Conservation (phyloP, 1,140 invertebrate genomes). For the Manduca sexta region DNA sequence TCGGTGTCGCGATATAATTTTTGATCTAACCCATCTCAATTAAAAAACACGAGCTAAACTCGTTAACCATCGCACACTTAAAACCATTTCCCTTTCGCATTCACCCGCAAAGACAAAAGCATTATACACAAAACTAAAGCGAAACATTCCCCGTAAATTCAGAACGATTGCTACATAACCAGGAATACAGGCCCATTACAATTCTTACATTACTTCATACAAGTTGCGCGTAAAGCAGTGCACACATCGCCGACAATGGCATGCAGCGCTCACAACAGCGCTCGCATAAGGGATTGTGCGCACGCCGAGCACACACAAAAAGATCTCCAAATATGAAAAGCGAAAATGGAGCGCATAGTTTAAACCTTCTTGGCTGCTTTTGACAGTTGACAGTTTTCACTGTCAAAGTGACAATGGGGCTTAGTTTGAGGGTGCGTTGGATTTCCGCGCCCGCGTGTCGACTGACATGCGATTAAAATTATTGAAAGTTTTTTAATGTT, state of each 20-base stretch:
- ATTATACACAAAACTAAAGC: too few relatives aligned
- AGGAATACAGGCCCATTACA: too few relatives aligned
- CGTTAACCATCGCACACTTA: too few relatives aligned
- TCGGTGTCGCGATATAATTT: too few relatives aligned
- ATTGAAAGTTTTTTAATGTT: slow-evolving; percentile 46
- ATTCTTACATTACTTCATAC: too few relatives aligned
- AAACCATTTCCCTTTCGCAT: too few relatives aligned
- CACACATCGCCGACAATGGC: slow-evolving; percentile 21
- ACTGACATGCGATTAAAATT: slow-evolving; percentile 65
- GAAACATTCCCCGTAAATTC: too few relatives aligned
- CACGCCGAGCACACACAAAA: slow-evolving; percentile 36
- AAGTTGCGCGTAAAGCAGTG: slow-evolving; percentile 8
- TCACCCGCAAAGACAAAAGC: too few relatives aligned
- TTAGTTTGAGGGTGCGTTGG: slow-evolving; percentile 61
- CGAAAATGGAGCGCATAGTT: slow-evolving; percentile 65
- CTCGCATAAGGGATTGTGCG: slow-evolving; percentile 23
- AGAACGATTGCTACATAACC: too few relatives aligned
- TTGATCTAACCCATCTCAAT: too few relatives aligned
- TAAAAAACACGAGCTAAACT: too few relatives aligned
- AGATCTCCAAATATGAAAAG: slow-evolving; percentile 52
- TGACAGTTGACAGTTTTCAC: slow-evolving; percentile 71
- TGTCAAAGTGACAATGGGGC: slow-evolving; percentile 59
- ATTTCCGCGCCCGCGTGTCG: slow-evolving; percentile 31
- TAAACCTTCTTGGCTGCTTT: slow-evolving; percentile 66
- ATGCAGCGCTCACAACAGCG: slow-evolving; percentile 12